Evolutionary conservation across 2,113 vertebrate species (phyloP).

Genomic region (Varanus salvator): DNA sequence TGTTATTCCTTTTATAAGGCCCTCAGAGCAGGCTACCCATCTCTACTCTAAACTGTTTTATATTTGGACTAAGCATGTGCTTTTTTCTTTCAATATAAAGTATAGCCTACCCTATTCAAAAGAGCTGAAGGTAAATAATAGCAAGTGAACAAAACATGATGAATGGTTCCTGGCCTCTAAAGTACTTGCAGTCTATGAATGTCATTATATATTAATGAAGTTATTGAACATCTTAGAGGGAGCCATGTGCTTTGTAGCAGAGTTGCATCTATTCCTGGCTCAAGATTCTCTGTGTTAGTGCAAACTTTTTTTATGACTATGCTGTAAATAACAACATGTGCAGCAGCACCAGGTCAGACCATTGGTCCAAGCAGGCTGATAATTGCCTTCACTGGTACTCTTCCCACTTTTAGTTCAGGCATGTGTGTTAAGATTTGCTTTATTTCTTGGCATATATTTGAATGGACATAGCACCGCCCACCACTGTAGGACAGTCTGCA

Average conservation of each 20-base stretch:
- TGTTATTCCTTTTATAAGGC: constrained; percentile 9
- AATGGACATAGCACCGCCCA: not conserved
- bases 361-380: not conserved
- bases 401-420: not conserved
- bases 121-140: not conserved
- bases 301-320: not conserved
- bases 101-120: not conserved
- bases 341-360: not conserved
- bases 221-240: not conserved
- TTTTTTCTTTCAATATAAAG: not conserved
- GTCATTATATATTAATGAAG: not conserved
- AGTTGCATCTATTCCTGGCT: not conserved
- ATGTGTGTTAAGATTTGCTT: not conserved
- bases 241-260: not conserved
- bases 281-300: not conserved
- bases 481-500: not conserved
- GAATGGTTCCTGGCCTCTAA: not conserved
- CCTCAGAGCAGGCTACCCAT: not conserved
- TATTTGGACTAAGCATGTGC: not conserved
- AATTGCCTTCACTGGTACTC: not conserved
- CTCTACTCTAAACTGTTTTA: not conserved
- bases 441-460: not conserved
- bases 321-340: not conserved
- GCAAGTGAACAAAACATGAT: not conserved
- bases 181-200: not conserved